Conservation (phyloP, 2,797 vertebrate species). For the Microcaecilia unicolor region DNA sequence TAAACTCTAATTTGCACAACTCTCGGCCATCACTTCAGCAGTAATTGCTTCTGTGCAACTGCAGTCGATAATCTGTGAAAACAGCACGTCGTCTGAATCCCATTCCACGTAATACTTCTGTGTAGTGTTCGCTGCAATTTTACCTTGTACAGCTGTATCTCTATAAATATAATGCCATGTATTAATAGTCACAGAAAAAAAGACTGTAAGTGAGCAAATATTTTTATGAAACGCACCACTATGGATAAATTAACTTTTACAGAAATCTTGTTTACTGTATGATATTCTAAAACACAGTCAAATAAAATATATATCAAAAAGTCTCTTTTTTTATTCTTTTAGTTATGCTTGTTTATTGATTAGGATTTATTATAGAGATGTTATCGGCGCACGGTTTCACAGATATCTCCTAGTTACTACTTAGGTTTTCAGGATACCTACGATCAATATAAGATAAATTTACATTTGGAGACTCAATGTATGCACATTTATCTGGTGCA, state of each 20-base stretch:
- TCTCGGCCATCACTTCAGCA: slow-evolving; percentile 69
- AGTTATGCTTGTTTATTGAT: no score
- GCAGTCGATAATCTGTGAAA: slow-evolving; percentile 79
- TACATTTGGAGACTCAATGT: no score
- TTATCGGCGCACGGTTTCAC: no score
- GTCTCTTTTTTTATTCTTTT: slow-evolving; percentile 43
- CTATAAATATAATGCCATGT: slow-evolving; percentile 95
- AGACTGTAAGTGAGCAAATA: slow-evolving; percentile 97
- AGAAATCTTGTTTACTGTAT: slow-evolving; percentile 99
- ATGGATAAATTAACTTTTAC: slow-evolving; percentile 99
- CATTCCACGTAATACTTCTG: slow-evolving; percentile 85
- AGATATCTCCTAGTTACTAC: no score
- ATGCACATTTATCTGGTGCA: no score
- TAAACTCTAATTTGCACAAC: slow-evolving; percentile 72
- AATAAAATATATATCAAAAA: slow-evolving; percentile 86
- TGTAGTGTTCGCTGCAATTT: slow-evolving; percentile 92
- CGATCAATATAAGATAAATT: no score
- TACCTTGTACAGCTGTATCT: slow-evolving; percentile 97
- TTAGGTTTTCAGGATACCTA: no score
- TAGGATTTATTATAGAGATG: no score
- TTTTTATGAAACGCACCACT: slow-evolving; percentile 99
- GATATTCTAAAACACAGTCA: slow-evolving; percentile 96
- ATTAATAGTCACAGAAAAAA: slow-evolving; percentile 94
- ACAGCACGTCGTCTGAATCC: slow-evolving; percentile 80
- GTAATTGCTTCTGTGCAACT: slow-evolving; percentile 76